Conservation (phyloP, 2,797 vertebrate species). For the Neostethus bicornis region DNA sequence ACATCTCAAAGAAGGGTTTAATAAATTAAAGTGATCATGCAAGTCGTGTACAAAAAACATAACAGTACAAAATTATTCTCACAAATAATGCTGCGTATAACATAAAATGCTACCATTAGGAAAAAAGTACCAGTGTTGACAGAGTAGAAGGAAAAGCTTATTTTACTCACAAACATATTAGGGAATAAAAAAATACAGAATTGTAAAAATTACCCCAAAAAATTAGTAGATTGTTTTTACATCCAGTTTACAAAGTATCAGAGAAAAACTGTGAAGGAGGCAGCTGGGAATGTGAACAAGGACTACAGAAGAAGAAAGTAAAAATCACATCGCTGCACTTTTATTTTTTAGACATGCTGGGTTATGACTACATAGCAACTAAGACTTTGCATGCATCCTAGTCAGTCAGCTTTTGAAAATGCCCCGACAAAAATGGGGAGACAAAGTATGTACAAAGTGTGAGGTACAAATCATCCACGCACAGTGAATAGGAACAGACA, state of each 20-base stretch:
- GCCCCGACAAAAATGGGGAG: conserved; percentile 94
- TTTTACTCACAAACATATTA: conserved; percentile 77
- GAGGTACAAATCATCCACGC: conserved; percentile 84
- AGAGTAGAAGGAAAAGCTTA: conserved; percentile 68
- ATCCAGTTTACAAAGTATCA: conserved; percentile 80
- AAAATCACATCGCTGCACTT: conserved; percentile 83
- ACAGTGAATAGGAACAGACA: conserved; percentile 74
- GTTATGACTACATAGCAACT: conserved; percentile 83
- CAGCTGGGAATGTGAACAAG: conserved; percentile 73
- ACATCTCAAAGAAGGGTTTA: conserved; percentile 91
- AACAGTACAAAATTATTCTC: conserved; percentile 83
- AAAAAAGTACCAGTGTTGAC: conserved; percentile 80
- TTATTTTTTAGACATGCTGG: conserved; percentile 87
- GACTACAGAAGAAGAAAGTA: conserved; percentile 75
- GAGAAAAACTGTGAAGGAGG: conserved; percentile 62
- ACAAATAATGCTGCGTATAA: conserved; percentile 81
- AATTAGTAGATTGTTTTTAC: conserved; percentile 74
- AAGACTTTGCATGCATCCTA: conserved; percentile 79
- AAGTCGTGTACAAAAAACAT: conserved; percentile 84
- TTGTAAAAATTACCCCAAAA: conserved; percentile 69
- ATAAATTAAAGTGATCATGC: conserved; percentile 98
- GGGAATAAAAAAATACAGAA: conserved; percentile 70
- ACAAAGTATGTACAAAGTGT: conserved; percentile 84
- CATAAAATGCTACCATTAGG: conserved; percentile 80
- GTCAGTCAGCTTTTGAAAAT: conserved; percentile 75